Evolutionary conservation across 2,888 invertebrate species (phyloP), one percentile per base, ranked within the genome.

Genomic region (Sericinus montela): DNA sequence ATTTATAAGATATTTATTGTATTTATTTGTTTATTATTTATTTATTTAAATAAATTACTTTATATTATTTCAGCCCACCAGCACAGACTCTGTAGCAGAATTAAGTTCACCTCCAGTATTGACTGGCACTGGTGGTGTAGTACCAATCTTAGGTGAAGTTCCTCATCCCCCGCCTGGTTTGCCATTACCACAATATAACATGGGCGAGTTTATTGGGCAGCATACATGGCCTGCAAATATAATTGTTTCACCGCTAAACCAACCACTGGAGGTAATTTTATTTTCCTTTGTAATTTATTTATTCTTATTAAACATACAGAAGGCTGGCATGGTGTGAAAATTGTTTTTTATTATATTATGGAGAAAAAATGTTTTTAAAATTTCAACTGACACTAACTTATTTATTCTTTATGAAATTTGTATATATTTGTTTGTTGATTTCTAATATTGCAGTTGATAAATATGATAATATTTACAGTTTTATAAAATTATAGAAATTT

Each of bases 201-300:
- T 89, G 60, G 80, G 73, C 44, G 89, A 90, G 43, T 89, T 80
- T 54, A 80, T 88, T 48, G 80, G 78, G 32, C 89, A 81, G 55
- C 84, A 83, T 49, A 67, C 79, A 15, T 89, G 90, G 90, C 80
- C 84, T 34, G 73, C 79, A 3, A 87, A 87, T 57, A 83, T 87
- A 52, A 85, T 89, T 54, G 84, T 88, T 5, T 73, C 83, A 56
- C 74, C 85, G 47, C 56, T 86, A 42, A 84, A 75, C 67, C 88
- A 76, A 57, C 87, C 88, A 19, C 60, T 89, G 60, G 89, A 91
- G 91, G 90, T 91, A 65, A 28, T 23, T 25, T n/a, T 11, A 15
- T 15, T 41, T 32, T 25, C 25, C 5, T 19, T 19, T 19, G 3
- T 5, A 19, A 3, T 19, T 19, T 5, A 19, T 19, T 19, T 19